Evolutionary conservation across 1,140 invertebrate species (phyloP), one percentile per base, ranked within the genome.

Genomic region (Notospermus geniculatus): DNA sequence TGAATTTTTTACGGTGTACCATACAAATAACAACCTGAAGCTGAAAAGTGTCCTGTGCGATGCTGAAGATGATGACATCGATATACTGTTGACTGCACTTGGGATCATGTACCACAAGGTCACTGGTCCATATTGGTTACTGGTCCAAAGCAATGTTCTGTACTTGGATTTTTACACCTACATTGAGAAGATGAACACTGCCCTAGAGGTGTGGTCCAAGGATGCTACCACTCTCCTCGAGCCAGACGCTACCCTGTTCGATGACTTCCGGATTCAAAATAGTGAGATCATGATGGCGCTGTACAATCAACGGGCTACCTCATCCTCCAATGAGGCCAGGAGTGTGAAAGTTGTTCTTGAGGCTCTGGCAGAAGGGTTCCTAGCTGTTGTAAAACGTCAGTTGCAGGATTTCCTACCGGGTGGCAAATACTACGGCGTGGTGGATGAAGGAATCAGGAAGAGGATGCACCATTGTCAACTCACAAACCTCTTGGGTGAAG

Each of bases 401-500:
- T 36, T 65, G 4, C 50, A 5, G n/a, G 66, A 68, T 53, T 60
- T 65, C 53, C 29, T 67, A 1, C 23, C 50, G 4, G 55, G 41
- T 56, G 66, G 66, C 28, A 43, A 32, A 23, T 67, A 60, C 60
- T 27, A 22, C 17, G 13, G 19, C 5, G 53, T 15, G 5, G 9
- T 45, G 15, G 46, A 54, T 52, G 15, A 13, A 39, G 39, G 45
- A 2, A 7, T 59, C 1, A 25, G 36, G 29, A 30, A 32, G n/a
- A 41, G 27, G 52, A 57, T 64, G 41, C 27, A 36, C 1, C 59
- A 60, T 17, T 65, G 63, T 28, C 58, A 61, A 36, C 41, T 67
- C 23, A 64, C 63, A 54, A 67, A 64, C 57, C 53, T 64, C 13
- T 17, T 53, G 4, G 63, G 63, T 22, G 63, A 67, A 57, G 52